phyloP scores from a whole-genome alignment of 2,797 vertebrate genomes.

The Poeciliopsis turneri region DNA sequence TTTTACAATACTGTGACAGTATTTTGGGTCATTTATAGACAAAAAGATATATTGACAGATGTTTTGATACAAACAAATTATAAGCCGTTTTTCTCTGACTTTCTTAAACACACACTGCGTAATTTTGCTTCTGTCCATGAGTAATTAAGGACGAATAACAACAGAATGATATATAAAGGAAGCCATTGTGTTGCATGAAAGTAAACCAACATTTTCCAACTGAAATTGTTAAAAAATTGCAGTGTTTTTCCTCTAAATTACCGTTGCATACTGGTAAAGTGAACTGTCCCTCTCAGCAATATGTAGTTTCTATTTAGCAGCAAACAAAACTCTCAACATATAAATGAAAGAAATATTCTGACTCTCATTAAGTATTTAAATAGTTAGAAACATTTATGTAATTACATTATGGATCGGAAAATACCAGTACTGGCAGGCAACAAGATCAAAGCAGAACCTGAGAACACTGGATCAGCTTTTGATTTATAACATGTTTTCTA shows the following conservation, averaged over 20 bases:
- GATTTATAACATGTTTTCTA: not conserved
- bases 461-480: not conserved
- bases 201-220: not conserved
- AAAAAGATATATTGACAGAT: not conserved
- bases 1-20: not conserved
- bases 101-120: not conserved
- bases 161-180: not conserved
- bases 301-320: not conserved
- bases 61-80: not conserved
- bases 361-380: not conserved
- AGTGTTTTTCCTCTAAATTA: not conserved
- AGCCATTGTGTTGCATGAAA: not conserved
- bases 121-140: not conserved
- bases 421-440: not conserved
- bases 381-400: not conserved
- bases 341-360: not conserved
- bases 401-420: not conserved
- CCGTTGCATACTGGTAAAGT: not conserved
- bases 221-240: not conserved
- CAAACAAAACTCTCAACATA: not conserved
- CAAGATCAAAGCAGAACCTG: not conserved
- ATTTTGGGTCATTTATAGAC: not conserved
- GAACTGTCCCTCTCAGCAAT: not conserved
- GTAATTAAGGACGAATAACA: not conserved
- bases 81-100: not conserved